Evolutionary conservation across 2,888 invertebrate genomes (phyloP).

Genomic region (Rotaria macrura): DNA sequence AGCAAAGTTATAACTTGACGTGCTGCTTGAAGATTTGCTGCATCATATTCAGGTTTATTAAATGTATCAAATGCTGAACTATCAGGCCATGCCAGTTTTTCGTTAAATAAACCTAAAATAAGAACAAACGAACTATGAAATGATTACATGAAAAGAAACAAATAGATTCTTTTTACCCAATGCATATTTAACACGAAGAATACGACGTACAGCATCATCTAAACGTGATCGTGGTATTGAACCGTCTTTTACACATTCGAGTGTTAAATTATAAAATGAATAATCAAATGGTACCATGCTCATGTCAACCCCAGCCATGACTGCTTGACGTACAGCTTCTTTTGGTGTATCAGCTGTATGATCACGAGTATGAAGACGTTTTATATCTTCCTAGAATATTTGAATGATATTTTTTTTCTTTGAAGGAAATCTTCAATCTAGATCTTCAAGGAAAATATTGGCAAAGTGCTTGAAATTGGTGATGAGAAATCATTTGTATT

Average conservation of each 20-base stretch:
- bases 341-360: conserved; percentile 19
- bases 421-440: too few relatives aligned
- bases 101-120: not conserved
- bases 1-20: conserved; percentile 13
- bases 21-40: conserved; percentile 21
- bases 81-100: not conserved
- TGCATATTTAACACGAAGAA: conserved; percentile 22
- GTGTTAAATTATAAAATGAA: conserved; percentile 9
- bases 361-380: conserved; percentile 3
- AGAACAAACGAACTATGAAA: too few relatives aligned
- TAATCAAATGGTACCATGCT: conserved; percentile 25
- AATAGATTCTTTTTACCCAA: not conserved
- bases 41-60: not conserved
- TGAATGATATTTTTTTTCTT: too few relatives aligned
- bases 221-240: not conserved
- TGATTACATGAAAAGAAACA: too few relatives aligned
- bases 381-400: conserved; percentile 13
- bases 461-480: too few relatives aligned
- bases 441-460: too few relatives aligned
- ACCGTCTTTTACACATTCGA: not conserved
- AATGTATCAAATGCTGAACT: not conserved
- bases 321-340: conserved; percentile 26
- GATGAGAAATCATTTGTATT: too few relatives aligned
- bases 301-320: conserved; percentile 28
- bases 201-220: conserved; percentile 21